Percentiles rank a stretch among this genome's conserved stretches.
Evolutionary conservation across 2,888 invertebrate genomes (phyloP).

Genomic region (Coelogynopora nodosa): DNA sequence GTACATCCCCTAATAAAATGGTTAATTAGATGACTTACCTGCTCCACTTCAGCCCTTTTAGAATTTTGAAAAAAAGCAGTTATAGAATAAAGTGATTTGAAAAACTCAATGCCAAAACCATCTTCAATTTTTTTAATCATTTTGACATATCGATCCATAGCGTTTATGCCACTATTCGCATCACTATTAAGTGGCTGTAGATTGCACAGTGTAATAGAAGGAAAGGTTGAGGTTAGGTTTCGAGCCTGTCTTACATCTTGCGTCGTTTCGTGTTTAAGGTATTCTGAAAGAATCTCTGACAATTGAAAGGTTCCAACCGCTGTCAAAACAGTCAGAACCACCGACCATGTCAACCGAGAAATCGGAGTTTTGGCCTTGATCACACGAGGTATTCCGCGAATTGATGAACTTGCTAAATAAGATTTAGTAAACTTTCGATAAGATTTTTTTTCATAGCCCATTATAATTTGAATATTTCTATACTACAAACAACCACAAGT

Average conservation of each 20-base stretch:
- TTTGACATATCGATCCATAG: background rate
- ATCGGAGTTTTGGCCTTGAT: conserved; percentile 11
- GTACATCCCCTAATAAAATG: background rate
- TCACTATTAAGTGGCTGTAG: conserved; percentile 1
- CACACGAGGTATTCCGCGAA: background rate
- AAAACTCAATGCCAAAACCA: background rate
- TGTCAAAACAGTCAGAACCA: background rate
- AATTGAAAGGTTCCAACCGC: background rate
- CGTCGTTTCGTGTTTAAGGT: background rate
- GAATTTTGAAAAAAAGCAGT: conserved; percentile 7
- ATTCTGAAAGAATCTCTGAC: background rate
- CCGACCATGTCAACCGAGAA: background rate
- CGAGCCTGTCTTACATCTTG: background rate
- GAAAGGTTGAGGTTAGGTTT: background rate
- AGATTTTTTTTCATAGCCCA: background rate
- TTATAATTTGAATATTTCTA: background rate
- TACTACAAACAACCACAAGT: background rate
- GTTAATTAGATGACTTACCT: background rate
- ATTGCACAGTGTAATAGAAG: conserved; percentile 30
- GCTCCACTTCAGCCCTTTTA: background rate
- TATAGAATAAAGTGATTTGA: background rate
- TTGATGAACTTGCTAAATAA: background rate
- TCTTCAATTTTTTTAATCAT: background rate
- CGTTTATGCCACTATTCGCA: background rate
- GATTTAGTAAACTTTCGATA: background rate